phyloP scores from a whole-genome alignment of 1,140 invertebrate genomes.

The Paracyclopina nana region DNA sequence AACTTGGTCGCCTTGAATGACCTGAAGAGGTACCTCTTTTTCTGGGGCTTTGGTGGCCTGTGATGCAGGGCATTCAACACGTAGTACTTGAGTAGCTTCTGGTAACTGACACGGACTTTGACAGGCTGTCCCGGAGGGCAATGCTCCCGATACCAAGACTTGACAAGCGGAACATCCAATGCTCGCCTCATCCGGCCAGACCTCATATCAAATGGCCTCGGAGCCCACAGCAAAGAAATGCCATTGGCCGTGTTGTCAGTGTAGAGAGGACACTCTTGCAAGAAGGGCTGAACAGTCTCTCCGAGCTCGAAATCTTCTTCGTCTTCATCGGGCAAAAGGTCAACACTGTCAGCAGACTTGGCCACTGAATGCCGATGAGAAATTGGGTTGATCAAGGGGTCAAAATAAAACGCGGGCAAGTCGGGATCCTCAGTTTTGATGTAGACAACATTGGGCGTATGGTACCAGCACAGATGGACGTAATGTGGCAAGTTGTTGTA shows the following conservation, averaged over 20 bases:
- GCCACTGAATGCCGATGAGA: conserved; percentile 78
- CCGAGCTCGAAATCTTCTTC: conserved; percentile 86
- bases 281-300: conserved; percentile 69
- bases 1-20: conserved; percentile 99
- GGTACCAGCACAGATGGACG: conserved; percentile 91
- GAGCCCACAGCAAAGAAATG: conserved; percentile 94
- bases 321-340: conserved; percentile 62
- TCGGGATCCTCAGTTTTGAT: conserved; percentile 99
- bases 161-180: conserved; percentile 90
- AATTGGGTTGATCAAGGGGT: conserved; percentile 97
- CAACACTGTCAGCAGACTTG: conserved; percentile 27
- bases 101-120: conserved; percentile 97
- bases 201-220: conserved; percentile 86
- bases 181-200: conserved; percentile 63
- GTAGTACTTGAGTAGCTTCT: conserved; percentile 94
- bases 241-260: conserved; percentile 98
- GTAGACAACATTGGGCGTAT: conserved; percentile 94
- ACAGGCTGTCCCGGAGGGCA: conserved; percentile 11
- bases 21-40: conserved; percentile 90
- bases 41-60: conserved; percentile 89
- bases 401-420: conserved; percentile 97
- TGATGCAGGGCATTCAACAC: conserved; percentile 95
- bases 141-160: conserved; percentile 64
- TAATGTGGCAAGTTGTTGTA: conserved; percentile 97
- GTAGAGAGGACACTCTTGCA: conserved; percentile 85